phyloP scores from a whole-genome alignment of 2,797 vertebrate genomes.

The Kryptolebias ocellatus region DNA sequence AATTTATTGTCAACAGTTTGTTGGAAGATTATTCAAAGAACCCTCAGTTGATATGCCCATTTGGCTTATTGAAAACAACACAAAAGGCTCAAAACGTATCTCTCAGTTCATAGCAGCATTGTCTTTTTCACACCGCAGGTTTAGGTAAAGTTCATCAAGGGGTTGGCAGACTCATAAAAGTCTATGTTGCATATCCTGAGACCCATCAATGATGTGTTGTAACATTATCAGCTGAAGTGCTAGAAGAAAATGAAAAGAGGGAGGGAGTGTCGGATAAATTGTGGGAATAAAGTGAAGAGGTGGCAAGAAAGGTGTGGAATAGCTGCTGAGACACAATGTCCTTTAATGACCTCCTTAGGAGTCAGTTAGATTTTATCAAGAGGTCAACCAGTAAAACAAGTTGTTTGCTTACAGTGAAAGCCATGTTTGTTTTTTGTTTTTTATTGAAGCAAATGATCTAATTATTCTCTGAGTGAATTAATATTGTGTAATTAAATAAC shows the following conservation, averaged over 20 bases:
- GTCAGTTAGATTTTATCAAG: slow-evolving; percentile 1
- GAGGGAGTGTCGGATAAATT: slow-evolving; percentile 3
- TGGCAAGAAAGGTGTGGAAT: slow-evolving; percentile 30
- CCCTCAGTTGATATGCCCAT: slow-evolving; percentile 1
- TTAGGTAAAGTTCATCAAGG: slow-evolving; percentile 73
- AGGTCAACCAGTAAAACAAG: background rate
- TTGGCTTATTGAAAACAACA: slow-evolving; percentile 19
- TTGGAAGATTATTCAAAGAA: slow-evolving; percentile 16
- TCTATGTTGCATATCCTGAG: slow-evolving; percentile 73
- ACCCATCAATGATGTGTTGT: slow-evolving; percentile 47
- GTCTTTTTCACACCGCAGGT: slow-evolving; percentile 20
- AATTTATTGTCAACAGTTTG: slow-evolving; percentile 3
- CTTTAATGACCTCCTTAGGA: slow-evolving; percentile 15
- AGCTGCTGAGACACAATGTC: slow-evolving; percentile 43
- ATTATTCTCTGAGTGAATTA: too few relatives aligned
- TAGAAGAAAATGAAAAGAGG: slow-evolving; percentile 1
- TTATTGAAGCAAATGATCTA: background rate
- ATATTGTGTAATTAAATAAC: too few relatives aligned
- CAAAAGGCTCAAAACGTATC: slow-evolving; percentile 1
- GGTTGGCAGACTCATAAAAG: slow-evolving; percentile 77
- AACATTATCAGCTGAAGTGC: slow-evolving; percentile 63
- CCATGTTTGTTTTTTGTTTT: background rate
- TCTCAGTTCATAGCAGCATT: slow-evolving; percentile 11
- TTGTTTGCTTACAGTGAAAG: too few relatives aligned
- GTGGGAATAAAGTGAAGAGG: slow-evolving; percentile 15